Conservation (phyloP, 2,888 invertebrate species). For the Ecliptopera silaceata region DNA sequence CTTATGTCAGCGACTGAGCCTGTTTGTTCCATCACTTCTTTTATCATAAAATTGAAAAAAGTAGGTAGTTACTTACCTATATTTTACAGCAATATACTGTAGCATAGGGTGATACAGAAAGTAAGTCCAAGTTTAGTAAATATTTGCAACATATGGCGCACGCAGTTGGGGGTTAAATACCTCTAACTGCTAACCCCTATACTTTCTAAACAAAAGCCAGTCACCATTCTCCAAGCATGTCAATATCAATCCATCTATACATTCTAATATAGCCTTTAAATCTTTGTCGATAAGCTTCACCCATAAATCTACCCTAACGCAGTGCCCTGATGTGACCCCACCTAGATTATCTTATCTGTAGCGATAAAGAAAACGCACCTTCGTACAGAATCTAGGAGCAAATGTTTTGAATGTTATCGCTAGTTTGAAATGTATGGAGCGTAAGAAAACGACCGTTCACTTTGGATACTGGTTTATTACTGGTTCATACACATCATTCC, state of each 20-base stretch:
- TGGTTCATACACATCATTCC: too few relatives aligned
- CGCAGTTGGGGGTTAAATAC: not conserved
- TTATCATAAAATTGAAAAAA: too few relatives aligned
- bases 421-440: too few relatives aligned
- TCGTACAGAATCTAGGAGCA: constrained; percentile 40
- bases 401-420: constrained; percentile 30
- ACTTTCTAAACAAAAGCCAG: constrained; percentile 11
- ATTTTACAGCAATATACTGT: too few relatives aligned
- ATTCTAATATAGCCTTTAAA: constrained; percentile 30
- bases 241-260: constrained; percentile 23
- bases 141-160: not conserved
- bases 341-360: constrained; percentile 56
- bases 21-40: too few relatives aligned
- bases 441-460: too few relatives aligned
- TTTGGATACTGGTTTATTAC: too few relatives aligned
- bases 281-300: constrained; percentile 25
- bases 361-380: constrained; percentile 52
- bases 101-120: not conserved
- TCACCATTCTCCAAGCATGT: constrained; percentile 4
- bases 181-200: not conserved
- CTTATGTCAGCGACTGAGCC: too few relatives aligned
- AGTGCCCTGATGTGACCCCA: constrained; percentile 48
- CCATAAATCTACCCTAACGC: constrained; percentile 28
- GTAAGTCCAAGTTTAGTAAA: not conserved
- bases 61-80: too few relatives aligned